These are phyloP conservation scores for Sebastes cheni DNA, from an alignment of 2,797 vertebrate genomes.

Conservation along the genomic window DNA sequence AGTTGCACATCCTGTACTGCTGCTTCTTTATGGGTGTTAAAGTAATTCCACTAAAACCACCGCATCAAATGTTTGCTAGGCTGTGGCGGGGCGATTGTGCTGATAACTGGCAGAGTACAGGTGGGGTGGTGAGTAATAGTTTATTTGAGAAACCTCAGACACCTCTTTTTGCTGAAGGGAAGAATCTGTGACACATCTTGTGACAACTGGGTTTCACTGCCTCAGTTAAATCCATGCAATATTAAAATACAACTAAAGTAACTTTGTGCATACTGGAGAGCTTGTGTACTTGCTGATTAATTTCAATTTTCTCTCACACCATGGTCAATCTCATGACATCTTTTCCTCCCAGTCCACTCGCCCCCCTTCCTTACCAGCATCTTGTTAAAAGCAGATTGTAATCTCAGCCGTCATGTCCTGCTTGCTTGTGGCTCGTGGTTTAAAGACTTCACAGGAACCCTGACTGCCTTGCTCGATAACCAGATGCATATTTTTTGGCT, in stretches of 20 bases:
- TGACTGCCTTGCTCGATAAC: slow-evolving; percentile 65
- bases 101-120: slow-evolving; percentile 33
- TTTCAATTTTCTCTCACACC: slow-evolving; percentile 33
- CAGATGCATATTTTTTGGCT: slow-evolving; percentile 77
- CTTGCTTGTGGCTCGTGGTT: slow-evolving; percentile 52
- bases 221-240: slow-evolving; percentile 18
- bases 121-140: slow-evolving; percentile 42
- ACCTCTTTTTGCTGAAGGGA: slow-evolving; percentile 34
- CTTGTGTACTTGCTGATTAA: slow-evolving; percentile 17
- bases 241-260: slow-evolving; percentile 36
- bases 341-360: slow-evolving; percentile 9
- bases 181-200: slow-evolving; percentile 46
- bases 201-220: slow-evolving; percentile 40
- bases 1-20: slow-evolving; percentile 41
- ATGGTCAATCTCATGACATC: slow-evolving; percentile 33
- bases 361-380: slow-evolving; percentile 29
- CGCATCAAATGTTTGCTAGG: slow-evolving; percentile 31
- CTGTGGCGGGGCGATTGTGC: not conserved
- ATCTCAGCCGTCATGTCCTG: slow-evolving; percentile 56
- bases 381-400: slow-evolving; percentile 56
- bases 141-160: slow-evolving; percentile 42
- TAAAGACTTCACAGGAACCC: slow-evolving; percentile 47
- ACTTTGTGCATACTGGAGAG: slow-evolving; percentile 19
- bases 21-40: slow-evolving; percentile 35
- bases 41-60: slow-evolving; percentile 31